Conservation (phyloP, 1,140 invertebrate genomes). For the Philotrypesis tridentata region DNA sequence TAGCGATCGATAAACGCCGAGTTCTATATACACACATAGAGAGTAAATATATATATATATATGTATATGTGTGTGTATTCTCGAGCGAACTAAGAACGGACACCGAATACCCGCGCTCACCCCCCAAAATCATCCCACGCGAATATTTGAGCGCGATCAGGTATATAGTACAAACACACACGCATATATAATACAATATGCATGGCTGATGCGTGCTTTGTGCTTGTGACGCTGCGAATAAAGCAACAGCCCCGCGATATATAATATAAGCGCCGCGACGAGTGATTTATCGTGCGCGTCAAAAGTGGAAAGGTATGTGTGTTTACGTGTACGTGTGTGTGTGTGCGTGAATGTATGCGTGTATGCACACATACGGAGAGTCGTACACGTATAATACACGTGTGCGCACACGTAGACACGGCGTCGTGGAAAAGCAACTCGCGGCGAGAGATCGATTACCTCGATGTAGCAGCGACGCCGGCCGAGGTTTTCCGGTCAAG, state of each 20-base stretch:
- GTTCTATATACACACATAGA: background rate
- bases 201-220: too few species aligned
- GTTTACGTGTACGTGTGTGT: too few species aligned
- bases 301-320: background rate
- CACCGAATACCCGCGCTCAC: too few species aligned
- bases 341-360: too few species aligned
- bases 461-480: constrained; percentile 20
- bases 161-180: too few species aligned
- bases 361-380: too few species aligned
- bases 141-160: too few species aligned
- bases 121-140: too few species aligned
- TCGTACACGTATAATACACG: background rate
- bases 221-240: background rate
- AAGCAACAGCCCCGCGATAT: background rate
- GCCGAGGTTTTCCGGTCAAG: constrained; percentile 50
- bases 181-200: too few species aligned
- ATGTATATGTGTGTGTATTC: background rate
- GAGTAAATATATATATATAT: background rate
- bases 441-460: constrained; percentile 39
- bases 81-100: too few species aligned
- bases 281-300: background rate
- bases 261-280: background rate
- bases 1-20: too few species aligned
- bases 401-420: background rate
- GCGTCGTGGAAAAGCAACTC: constrained; percentile 3